Base-by-base conservation (phyloP, 2,888 invertebrate genomes). In the Cremastinae sp. region DNA sequence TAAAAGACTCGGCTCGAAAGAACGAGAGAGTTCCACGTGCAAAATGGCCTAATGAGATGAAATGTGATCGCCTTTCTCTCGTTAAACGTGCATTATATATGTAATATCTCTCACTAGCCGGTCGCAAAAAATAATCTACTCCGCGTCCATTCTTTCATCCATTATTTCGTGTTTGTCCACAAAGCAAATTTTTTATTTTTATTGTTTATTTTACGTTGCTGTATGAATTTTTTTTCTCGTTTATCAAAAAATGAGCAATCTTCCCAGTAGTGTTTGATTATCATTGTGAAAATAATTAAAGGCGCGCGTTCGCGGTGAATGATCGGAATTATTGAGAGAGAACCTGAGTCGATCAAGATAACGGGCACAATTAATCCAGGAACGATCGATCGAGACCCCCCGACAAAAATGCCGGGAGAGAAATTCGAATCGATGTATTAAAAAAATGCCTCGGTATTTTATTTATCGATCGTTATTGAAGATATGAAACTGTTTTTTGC, bases 1-100 rank as follows among this genome's bases (percentile, higher is more conserved):
- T 28, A 28, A 28, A 28, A 28, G 28, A 28, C 28, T 28, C 28
- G 28, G 28, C 5, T 28, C 2, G 2, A 28, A 28, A 28, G 28
- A 28, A 28, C 28, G 28, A 28, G 72, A 59, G 72, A 69, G 51
- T 64, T 75, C 56, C 59, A 69, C 73, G 76, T 55, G 69, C 73
- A 73, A 69, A 76, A 71, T 58, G 82, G 79, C 81, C 86, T 87
- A 88, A 88, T 88, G 88, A 88, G 87, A 88, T 86, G 86, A 87
- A 87, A 87, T 87, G 88, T 85, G 86, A 87, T 87, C 84, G 86
- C 88, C 88, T 88, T 88, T 88, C 88, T 86, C 88, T 88, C 87
- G 88, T 88, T 88, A 88, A 87, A 84, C 82, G 82, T 74, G 61
- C 28, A 28, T 28, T 71, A 56, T 62, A 61, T 58, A 51, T 20